Percentiles rank a stretch among this genome's conserved stretches.
phyloP scores from a whole-genome alignment of 2,113 vertebrate species.

The Taurulus bubalis region DNA sequence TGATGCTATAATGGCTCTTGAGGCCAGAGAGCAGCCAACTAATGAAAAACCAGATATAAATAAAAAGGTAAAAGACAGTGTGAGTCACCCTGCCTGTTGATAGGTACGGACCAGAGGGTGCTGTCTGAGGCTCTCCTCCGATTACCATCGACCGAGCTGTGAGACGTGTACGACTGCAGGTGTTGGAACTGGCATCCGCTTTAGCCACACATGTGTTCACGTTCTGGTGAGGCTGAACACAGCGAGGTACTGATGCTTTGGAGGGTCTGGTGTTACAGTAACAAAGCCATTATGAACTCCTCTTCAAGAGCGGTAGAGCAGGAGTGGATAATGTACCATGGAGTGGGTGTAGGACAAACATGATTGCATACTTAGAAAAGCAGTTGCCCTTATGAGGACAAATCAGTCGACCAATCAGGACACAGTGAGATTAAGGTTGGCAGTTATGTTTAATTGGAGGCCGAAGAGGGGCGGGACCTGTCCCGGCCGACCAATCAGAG shows the following conservation, averaged over 20 bases:
- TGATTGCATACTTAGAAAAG: no score
- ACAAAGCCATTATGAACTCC: no score
- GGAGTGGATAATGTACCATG: neutral
- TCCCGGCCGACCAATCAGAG: no score
- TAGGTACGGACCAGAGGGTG: conserved; percentile 8
- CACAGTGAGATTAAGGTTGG: no score
- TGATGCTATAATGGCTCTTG: neutral
- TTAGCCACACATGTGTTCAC: conserved; percentile 2
- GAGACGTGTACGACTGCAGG: conserved; percentile 41
- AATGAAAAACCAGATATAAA: neutral
- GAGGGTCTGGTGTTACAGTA: neutral
- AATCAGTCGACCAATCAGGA: no score
- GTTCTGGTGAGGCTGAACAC: neutral
- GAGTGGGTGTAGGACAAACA: neutral
- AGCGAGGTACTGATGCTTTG: neutral
- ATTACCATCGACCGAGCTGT: conserved; percentile 33
- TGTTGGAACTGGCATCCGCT: conserved; percentile 12
- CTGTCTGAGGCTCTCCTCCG: conserved; percentile 30
- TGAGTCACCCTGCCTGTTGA: neutral
- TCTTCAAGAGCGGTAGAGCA: neutral
- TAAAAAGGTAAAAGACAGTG: neutral
- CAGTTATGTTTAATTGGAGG: no score
- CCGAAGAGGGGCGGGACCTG: no score
- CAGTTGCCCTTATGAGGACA: no score
- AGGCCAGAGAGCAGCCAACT: neutral